These are phyloP conservation scores for Heliconius hortense DNA, from an alignment of 2,888 invertebrate genomes.

Conservation along the genomic window DNA sequence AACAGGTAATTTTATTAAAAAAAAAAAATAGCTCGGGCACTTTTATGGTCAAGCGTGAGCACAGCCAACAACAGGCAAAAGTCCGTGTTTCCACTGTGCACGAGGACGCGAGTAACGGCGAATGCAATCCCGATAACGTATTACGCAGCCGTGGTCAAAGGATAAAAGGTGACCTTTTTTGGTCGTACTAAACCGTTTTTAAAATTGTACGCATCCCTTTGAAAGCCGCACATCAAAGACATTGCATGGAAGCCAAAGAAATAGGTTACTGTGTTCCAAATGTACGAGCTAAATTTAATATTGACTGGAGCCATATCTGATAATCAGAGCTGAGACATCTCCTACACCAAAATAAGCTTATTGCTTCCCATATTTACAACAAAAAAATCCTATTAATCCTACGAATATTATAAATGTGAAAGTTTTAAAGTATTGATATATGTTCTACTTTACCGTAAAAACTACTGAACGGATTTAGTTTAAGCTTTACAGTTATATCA, in stretches of 20 bases:
- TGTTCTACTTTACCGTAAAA: too few species aligned
- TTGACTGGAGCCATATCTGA: slow-evolving; percentile 27
- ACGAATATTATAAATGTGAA: too few species aligned
- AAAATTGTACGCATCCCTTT: slow-evolving; percentile 60
- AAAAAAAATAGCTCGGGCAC: slow-evolving; percentile 73
- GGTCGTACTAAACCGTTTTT: slow-evolving; percentile 57
- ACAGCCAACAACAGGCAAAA: slow-evolving; percentile 52
- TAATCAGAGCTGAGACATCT: slow-evolving; percentile 28
- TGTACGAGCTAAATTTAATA: slow-evolving; percentile 30
- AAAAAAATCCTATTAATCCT: not conserved
- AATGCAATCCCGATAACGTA: slow-evolving; percentile 67
- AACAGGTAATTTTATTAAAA: slow-evolving; percentile 81
- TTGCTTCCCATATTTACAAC: slow-evolving; percentile 8
- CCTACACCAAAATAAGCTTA: slow-evolving; percentile 27
- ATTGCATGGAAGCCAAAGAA: slow-evolving; percentile 37
- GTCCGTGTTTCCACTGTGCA: slow-evolving; percentile 58
- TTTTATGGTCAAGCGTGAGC: slow-evolving; percentile 73
- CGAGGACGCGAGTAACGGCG: slow-evolving; percentile 46
- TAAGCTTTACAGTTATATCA: too few species aligned
- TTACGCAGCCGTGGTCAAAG: slow-evolving; percentile 65
- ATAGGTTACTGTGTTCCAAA: slow-evolving; percentile 22
- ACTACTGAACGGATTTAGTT: too few species aligned
- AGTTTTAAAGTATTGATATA: too few species aligned
- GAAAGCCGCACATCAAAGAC: slow-evolving; percentile 59
- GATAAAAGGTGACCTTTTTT: slow-evolving; percentile 61